Percentiles rank a stretch among this genome's conserved stretches.
Evolutionary conservation across 2,797 vertebrate genomes (phyloP).

Genomic region (Apodemus agrarius): DNA sequence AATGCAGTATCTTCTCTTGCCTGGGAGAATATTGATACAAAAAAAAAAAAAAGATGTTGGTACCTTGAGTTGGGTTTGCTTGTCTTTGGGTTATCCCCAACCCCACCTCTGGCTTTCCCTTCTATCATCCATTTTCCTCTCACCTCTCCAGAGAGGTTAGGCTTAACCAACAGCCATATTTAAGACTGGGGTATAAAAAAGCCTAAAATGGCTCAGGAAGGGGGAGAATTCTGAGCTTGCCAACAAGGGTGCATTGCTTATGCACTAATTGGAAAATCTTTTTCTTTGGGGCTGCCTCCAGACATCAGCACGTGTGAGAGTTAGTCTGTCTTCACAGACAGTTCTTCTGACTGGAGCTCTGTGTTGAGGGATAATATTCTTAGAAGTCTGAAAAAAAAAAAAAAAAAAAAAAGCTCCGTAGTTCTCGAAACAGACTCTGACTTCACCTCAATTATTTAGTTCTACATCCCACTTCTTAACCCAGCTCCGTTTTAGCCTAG

Average conservation of each 20-base stretch:
- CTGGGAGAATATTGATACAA: constrained; percentile 18
- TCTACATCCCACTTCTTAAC: background rate
- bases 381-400: background rate
- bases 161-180: background rate
- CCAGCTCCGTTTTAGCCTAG: background rate
- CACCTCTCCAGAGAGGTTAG: background rate
- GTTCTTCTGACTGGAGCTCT: background rate
- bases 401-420: background rate
- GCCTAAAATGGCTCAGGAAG: background rate
- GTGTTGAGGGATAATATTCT: background rate
- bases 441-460: background rate
- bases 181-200: background rate
- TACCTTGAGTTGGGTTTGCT: background rate
- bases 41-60: background rate
- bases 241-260: background rate
- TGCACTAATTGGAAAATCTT: background rate
- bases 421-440: background rate
- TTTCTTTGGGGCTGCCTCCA: background rate
- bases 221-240: background rate
- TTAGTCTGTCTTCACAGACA: background rate
- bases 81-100: background rate
- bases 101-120: background rate
- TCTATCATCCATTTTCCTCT: background rate
- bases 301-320: background rate
- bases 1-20: constrained; percentile 14